phyloP scores from a whole-genome alignment of 2,888 invertebrate genomes.

The Salticus scenicus region DNA sequence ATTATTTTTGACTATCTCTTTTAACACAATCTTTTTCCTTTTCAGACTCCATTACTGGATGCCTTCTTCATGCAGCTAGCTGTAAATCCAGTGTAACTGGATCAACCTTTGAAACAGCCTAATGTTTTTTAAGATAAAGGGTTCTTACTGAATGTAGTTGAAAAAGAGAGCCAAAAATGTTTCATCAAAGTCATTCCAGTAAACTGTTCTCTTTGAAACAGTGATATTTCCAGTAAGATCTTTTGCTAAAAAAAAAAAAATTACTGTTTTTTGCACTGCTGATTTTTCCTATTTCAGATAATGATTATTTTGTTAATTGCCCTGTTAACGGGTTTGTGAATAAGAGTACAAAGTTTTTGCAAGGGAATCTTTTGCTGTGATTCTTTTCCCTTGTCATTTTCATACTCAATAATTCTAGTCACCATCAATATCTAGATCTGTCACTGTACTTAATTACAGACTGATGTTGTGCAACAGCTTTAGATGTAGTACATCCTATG shows the following conservation, averaged over 20 bases:
- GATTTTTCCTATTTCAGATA: slow-evolving; percentile 46
- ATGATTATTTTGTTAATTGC: slow-evolving; percentile 56
- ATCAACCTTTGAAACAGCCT: slow-evolving; percentile 49
- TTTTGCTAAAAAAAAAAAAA: slow-evolving; percentile 48
- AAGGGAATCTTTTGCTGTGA: slow-evolving; percentile 59
- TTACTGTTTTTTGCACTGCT: slow-evolving; percentile 29
- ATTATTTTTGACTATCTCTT: too few relatives aligned
- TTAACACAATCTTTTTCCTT: too few relatives aligned
- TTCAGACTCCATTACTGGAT: slow-evolving; percentile 65
- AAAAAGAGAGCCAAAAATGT: slow-evolving; percentile 48
- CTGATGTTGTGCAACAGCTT: too few relatives aligned
- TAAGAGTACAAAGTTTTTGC: slow-evolving; percentile 61
- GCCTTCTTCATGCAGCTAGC: slow-evolving; percentile 62
- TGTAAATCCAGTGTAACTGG: slow-evolving; percentile 62
- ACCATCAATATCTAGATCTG: neutral
- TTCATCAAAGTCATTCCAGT: slow-evolving; percentile 59
- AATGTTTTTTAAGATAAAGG: slow-evolving; percentile 34
- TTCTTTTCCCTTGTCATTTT: slow-evolving; percentile 59
- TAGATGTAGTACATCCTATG: too few relatives aligned
- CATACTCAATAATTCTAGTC: slow-evolving; percentile 33
- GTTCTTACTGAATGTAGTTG: neutral
- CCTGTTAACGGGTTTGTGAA: slow-evolving; percentile 36
- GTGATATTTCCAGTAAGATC: slow-evolving; percentile 54
- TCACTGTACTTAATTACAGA: too few relatives aligned
- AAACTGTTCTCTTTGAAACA: slow-evolving; percentile 47